Evolutionary conservation across 2,888 invertebrate species (phyloP).

Genomic region (Icerya purchasi): DNA sequence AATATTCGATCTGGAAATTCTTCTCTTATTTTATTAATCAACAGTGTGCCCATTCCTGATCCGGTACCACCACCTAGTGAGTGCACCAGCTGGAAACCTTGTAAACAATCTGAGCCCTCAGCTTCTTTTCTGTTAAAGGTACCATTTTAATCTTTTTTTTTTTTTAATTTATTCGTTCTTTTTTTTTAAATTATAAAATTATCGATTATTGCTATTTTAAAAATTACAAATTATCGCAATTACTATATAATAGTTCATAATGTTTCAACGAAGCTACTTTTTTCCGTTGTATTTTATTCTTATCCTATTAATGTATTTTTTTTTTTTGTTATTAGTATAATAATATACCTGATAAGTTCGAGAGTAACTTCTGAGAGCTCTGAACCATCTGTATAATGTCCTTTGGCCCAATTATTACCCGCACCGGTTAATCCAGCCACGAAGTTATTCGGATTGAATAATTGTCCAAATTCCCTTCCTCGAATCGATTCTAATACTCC

Average conservation of each 20-base stretch:
- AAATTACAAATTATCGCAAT: no score
- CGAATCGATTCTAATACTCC: slow-evolving; percentile 7
- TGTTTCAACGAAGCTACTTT: no score
- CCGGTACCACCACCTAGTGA: slow-evolving; percentile 11
- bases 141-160: no score
- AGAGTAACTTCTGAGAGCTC: slow-evolving; percentile 5
- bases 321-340: no score
- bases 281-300: no score
- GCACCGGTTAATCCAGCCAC: slow-evolving; percentile 5
- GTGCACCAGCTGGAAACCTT: slow-evolving; percentile 10
- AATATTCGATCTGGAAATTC: slow-evolving; percentile 11
- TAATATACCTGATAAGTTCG: slow-evolving; percentile 10
- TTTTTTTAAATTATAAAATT: no score
- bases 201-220: no score
- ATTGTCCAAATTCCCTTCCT: slow-evolving; percentile 3
- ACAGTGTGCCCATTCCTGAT: slow-evolving; percentile 9
- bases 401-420: slow-evolving; percentile 10
- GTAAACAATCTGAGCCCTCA: slow-evolving; percentile 9
- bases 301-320: no score
- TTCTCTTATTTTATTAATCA: slow-evolving; percentile 10
- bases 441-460: slow-evolving; percentile 9
- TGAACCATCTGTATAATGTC: slow-evolving; percentile 6
- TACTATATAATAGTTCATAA: no score
- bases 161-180: no score
- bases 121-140: slow-evolving; percentile 8